Evolutionary conservation across 2,797 vertebrate genomes (phyloP).

Genomic region (Capromys pilorides): DNA sequence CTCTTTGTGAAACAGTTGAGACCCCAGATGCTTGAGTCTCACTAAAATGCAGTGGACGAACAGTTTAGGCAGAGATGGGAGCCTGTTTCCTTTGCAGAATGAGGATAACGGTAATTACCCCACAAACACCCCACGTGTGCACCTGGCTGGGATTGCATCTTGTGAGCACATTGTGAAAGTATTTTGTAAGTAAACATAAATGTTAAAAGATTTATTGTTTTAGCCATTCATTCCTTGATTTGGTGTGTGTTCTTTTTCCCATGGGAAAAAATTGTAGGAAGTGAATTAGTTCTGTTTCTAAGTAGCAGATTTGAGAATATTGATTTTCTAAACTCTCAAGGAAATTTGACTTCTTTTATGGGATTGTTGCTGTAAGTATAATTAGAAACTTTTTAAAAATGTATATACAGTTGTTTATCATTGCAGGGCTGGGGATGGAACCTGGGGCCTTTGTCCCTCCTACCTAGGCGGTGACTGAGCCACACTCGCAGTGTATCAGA

Average conservation of each 20-base stretch:
- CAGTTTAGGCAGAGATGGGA: constrained; percentile 13
- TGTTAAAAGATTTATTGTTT: constrained; percentile 24
- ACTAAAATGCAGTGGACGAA: not conserved
- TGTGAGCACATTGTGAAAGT: not conserved
- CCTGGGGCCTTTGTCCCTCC: not conserved
- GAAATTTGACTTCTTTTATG: constrained; percentile 57
- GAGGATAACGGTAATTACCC: not conserved
- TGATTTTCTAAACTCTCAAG: constrained; percentile 52
- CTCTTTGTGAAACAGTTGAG: not conserved
- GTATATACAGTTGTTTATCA: not conserved
- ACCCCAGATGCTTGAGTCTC: not conserved
- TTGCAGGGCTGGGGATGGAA: not conserved
- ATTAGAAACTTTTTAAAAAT: constrained; percentile 39
- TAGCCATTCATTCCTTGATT: constrained; percentile 43
- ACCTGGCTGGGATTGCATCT: not conserved
- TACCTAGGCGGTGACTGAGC: not conserved
- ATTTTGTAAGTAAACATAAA: not conserved
- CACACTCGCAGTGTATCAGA: not conserved
- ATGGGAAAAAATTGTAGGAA: constrained; percentile 33
- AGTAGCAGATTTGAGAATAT: constrained; percentile 53
- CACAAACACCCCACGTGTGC: not conserved
- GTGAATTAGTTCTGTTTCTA: constrained; percentile 38
- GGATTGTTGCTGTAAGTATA: constrained; percentile 35
- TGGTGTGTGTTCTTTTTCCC: not conserved
- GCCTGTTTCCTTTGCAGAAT: not conserved